A percentile compares a stretch with the other conserved stretches of the same genome.
Conservation (phyloP, 30 jellyfish, hydroid and myxozoan genomes). For the Clytia hemisphaerica region DNA sequence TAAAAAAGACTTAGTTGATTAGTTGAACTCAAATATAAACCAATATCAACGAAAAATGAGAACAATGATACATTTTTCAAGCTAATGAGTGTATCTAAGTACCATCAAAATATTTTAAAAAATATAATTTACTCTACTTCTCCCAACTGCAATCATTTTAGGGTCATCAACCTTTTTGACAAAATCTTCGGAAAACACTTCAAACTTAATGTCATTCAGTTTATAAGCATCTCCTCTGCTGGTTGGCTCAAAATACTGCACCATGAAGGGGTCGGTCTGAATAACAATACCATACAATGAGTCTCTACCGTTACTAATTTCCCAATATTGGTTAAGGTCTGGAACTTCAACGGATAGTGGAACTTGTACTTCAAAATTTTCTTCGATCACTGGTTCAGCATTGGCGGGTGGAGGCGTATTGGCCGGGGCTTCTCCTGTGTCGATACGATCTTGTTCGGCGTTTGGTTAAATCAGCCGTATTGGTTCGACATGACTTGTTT, state of each 20-base stretch:
- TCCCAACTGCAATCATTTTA: slow-evolving; percentile 13
- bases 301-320: not conserved
- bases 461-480: too few relatives aligned
- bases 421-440: not conserved
- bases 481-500: too few relatives aligned
- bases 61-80: not conserved
- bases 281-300: not conserved
- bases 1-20: too few relatives aligned
- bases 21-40: too few relatives aligned
- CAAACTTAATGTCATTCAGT: not conserved
- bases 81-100: too few relatives aligned
- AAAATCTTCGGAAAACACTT: slow-evolving; percentile 14
- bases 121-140: slow-evolving; percentile 25
- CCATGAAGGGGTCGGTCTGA: slow-evolving; percentile 10
- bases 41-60: not conserved
- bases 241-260: not conserved
- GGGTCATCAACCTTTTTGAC: slow-evolving; percentile 10
- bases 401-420: not conserved
- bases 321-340: not conserved
- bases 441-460: not conserved
- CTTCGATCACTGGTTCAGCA: not conserved
- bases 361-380: not conserved
- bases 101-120: not conserved
- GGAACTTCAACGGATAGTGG: not conserved
- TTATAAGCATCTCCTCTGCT: not conserved